Evolutionary conservation across 2,888 invertebrate species (phyloP).

Genomic region (Drosophila mercatorum): DNA sequence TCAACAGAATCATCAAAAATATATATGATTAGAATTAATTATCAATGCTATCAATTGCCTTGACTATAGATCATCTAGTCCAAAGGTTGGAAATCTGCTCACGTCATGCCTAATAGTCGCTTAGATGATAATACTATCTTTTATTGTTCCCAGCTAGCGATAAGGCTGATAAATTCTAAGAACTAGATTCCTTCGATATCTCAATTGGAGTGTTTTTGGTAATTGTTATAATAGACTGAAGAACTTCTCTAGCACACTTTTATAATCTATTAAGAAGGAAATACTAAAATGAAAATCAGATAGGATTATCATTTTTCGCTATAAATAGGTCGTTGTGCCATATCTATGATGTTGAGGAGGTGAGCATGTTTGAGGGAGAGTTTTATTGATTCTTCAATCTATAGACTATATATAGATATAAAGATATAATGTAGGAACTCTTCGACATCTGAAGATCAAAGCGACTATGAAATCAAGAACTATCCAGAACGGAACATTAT

Average conservation of each 20-base stretch:
- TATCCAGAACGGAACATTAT: no score
- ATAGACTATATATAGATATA: background rate
- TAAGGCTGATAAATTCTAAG: constrained; percentile 8
- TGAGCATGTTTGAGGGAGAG: background rate
- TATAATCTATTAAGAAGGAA: background rate
- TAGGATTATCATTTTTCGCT: background rate
- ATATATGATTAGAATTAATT: background rate
- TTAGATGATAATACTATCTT: constrained; percentile 4
- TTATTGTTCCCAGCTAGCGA: background rate
- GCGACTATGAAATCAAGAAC: background rate
- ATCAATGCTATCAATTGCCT: background rate
- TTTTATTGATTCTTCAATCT: background rate
- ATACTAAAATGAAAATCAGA: background rate
- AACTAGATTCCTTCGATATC: constrained; percentile 1
- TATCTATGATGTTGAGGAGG: background rate
- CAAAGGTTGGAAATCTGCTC: background rate
- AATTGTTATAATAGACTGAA: constrained; percentile 3
- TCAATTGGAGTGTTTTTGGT: constrained; percentile 7
- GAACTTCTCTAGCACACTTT: background rate
- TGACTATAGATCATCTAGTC: background rate
- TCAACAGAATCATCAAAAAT: no score
- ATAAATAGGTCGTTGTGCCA: background rate
- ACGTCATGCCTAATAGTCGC: constrained; percentile 5
- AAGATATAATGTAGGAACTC: background rate
- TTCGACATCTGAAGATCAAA: background rate